Base-by-base conservation (phyloP, 2,888 invertebrate genomes). In the Ceratothoa steindachneri region DNA sequence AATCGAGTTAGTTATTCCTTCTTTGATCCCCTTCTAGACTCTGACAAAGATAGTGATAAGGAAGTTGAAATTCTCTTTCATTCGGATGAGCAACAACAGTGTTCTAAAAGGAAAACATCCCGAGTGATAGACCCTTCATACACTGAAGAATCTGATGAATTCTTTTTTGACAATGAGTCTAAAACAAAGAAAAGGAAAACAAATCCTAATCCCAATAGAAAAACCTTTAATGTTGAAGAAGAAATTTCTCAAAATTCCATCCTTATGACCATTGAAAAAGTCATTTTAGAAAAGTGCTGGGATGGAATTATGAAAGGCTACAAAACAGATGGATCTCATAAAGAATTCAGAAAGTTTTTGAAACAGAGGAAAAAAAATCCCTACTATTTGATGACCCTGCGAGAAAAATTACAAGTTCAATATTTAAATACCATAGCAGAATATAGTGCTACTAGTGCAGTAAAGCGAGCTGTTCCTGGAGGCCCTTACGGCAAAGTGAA, bases 401-500 rank as follows among this genome's bases (percentile, higher is more conserved):
- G 30, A 29, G 70, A 81, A 53, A 73, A 67, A 28, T 30, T 79
- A 28, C 28, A 80, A 55, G 68, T 72, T 1, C 30, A 81, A n/a
- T 82, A 82, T 69, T 78, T 80, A 5, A 74, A 77, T 24, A 77
- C 76, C n/a, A 71, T 82, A 28, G 75, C 74, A 12, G 75, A 77
- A 15, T 81, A 80, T 71, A 76, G 78, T 31, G 80, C 75, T 27
- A 64, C 81, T 2, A 71, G 75, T 19, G 41, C 65, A 7, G 31
- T 80, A 67, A 24, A 75, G 67, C 53, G 71, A 30, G 22, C 79
- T 29, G 81, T 81, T 24, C 80, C 79, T 7, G 60, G 67, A 12
- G 68, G 69, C 22, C 82, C 82, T 69, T 83, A 82, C 72, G 80
- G 81, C 4, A 75, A 80, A 55, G 78, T 83, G 0, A 74, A 78